Percentiles rank a stretch among this genome's conserved stretches.
phyloP scores from a whole-genome alignment of 2,888 invertebrate genomes.

The Acanthosepion esculentum region DNA sequence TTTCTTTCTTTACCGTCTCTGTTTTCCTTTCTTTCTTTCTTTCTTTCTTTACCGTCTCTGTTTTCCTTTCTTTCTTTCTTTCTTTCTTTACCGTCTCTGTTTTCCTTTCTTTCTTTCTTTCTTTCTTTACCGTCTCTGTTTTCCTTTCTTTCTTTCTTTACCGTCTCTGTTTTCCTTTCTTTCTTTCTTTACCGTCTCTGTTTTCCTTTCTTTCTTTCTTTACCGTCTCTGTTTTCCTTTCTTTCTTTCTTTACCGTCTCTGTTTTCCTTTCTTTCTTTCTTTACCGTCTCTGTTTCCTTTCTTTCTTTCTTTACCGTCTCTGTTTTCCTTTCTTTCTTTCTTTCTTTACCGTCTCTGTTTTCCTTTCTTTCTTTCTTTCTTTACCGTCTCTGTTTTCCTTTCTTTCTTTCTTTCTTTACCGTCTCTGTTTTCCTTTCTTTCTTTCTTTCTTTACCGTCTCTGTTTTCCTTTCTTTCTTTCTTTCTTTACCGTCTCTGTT shows the following conservation, averaged over 20 bases:
- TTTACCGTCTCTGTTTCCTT: too few species aligned
- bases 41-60: neutral
- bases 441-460: neutral
- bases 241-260: neutral
- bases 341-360: too few species aligned
- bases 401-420: neutral
- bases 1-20: neutral
- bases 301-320: too few species aligned
- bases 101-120: neutral
- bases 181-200: too few species aligned
- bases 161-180: too few species aligned
- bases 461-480: neutral
- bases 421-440: neutral
- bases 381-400: neutral
- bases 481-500: too few species aligned
- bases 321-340: too few species aligned
- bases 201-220: too few species aligned
- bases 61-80: neutral
- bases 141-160: neutral
- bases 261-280: neutral
- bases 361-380: too few species aligned
- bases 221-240: neutral
- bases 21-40: neutral
- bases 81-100: neutral
- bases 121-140: fast-evolving